Percentiles rank a stretch among this genome's conserved stretches.
Conservation (phyloP, 2,888 invertebrate species). For the Brachyopa scutellaris region DNA sequence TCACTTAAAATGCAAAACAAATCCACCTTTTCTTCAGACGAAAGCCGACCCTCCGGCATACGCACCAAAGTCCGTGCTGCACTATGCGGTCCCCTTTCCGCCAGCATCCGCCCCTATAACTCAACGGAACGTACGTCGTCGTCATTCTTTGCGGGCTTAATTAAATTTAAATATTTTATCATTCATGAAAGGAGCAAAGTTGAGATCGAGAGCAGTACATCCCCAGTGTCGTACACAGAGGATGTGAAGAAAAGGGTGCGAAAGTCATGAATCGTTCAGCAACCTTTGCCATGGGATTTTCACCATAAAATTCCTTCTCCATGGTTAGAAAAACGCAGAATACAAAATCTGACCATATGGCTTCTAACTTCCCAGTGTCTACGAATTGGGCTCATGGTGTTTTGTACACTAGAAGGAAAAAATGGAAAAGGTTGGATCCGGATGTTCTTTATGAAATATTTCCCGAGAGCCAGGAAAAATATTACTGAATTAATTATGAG, state of each 20-base stretch:
- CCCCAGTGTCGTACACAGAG: not conserved
- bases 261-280: slow-evolving; percentile 71
- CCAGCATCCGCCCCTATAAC: not conserved
- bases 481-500: slow-evolving; percentile 74
- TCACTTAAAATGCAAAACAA: slow-evolving; percentile 66
- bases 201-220: slow-evolving; percentile 12
- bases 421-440: slow-evolving; percentile 73
- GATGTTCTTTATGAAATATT: slow-evolving; percentile 75
- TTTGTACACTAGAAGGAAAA: not conserved
- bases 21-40: slow-evolving; percentile 41
- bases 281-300: slow-evolving; percentile 67
- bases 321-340: slow-evolving; percentile 46
- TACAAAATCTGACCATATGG: slow-evolving; percentile 64
- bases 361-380: slow-evolving; percentile 34
- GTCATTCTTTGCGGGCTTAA: slow-evolving; percentile 78
- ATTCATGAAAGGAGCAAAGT: slow-evolving; percentile 76
- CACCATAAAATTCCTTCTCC: slow-evolving; percentile 59
- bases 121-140: slow-evolving; percentile 37
- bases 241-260: slow-evolving; percentile 69
- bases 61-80: slow-evolving; percentile 55
- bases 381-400: slow-evolving; percentile 5
- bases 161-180: slow-evolving; percentile 82
- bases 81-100: slow-evolving; percentile 21
- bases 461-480: slow-evolving; percentile 70
- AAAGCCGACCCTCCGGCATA: slow-evolving; percentile 51